Conservation (phyloP, 2,888 invertebrate species). For the Gisinianus flammeolus region DNA sequence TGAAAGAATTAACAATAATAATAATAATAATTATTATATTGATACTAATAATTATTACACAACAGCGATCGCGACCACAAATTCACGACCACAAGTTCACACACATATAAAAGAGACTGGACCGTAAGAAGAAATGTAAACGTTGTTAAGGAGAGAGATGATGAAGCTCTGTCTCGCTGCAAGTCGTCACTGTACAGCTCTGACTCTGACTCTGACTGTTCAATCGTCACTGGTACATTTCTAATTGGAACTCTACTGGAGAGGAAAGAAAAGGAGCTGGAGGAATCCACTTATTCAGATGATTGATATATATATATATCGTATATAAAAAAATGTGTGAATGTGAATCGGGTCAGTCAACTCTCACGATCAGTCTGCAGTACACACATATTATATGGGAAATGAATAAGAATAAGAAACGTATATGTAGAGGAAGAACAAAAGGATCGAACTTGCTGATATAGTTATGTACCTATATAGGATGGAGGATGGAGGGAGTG, state of each 20-base stretch:
- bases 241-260: not conserved
- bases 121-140: too few species aligned
- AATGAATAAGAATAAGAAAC: not conserved
- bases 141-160: too few species aligned
- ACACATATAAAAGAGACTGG: too few species aligned
- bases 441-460: constrained; percentile 19
- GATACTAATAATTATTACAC: too few species aligned
- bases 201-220: too few species aligned
- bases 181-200: too few species aligned
- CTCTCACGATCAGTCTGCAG: not conserved
- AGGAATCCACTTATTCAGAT: not conserved
- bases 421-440: constrained; percentile 11
- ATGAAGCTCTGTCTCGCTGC: too few species aligned
- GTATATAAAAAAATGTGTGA: not conserved
- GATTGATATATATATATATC: constrained; percentile 2
- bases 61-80: too few species aligned
- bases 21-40: too few species aligned
- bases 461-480: not conserved
- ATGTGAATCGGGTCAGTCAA: constrained; percentile 28
- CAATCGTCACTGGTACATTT: not conserved
- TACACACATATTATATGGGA: not conserved
- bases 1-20: too few species aligned
- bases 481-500: not conserved
- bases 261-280: not conserved
- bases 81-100: too few species aligned